Conservation (phyloP, 2,113 vertebrate genomes). For the Pelmatolapia mariae region DNA sequence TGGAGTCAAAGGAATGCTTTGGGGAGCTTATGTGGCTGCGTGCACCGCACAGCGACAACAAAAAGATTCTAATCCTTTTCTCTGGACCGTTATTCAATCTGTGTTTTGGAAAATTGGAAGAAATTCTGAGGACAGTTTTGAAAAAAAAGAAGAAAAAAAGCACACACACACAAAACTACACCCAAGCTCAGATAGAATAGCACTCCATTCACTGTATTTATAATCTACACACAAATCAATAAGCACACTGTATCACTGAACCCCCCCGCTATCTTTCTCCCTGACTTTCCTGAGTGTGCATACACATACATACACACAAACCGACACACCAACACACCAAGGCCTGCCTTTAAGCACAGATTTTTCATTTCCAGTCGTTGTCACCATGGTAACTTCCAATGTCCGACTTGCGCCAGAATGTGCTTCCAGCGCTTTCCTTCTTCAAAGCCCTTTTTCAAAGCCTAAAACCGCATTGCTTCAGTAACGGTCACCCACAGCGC, state of each 20-base stretch:
- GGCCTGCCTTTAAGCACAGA: constrained; percentile 63
- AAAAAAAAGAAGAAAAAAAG: background rate
- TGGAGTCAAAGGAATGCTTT: constrained; percentile 49
- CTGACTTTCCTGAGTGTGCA: background rate
- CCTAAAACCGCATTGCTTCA: constrained; percentile 52
- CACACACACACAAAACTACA: background rate
- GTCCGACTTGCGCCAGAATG: constrained; percentile 61
- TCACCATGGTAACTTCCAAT: constrained; percentile 75
- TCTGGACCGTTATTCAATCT: constrained; percentile 36
- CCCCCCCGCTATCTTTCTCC: background rate
- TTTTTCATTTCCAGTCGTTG: constrained; percentile 69
- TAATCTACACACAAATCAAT: constrained; percentile 57
- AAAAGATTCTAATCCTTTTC: constrained; percentile 60
- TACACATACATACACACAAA: constrained; percentile 24
- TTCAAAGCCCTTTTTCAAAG: constrained; percentile 53
- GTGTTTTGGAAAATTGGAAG: constrained; percentile 34
- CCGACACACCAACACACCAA: constrained; percentile 21
- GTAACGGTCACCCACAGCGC: constrained; percentile 23
- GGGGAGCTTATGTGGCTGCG: constrained; percentile 46
- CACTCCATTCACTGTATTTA: constrained; percentile 20
- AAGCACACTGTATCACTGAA: constrained; percentile 46
- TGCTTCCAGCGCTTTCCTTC: constrained; percentile 50
- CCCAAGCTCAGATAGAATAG: background rate
- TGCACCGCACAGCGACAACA: constrained; percentile 41
- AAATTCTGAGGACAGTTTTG: constrained; percentile 9